Evolutionary conservation across 2,888 invertebrate species (phyloP).

Genomic region (Plebejus anna): DNA sequence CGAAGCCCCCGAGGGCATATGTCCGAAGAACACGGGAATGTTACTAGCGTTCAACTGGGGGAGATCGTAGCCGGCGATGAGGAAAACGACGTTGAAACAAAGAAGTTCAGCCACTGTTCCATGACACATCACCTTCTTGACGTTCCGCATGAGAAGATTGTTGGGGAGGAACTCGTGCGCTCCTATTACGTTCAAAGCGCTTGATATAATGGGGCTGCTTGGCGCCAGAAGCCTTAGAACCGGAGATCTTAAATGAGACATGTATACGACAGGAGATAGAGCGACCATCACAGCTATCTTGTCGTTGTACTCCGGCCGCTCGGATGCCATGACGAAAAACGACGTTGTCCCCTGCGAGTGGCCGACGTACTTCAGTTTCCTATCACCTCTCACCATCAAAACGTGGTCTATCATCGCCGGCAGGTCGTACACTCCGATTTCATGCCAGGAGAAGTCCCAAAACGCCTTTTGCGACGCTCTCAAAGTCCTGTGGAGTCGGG

Average conservation of each 20-base stretch:
- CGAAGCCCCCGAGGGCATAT: conserved; percentile 78
- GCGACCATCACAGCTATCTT: conserved; percentile 78
- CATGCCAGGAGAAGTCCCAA: conserved; percentile 89
- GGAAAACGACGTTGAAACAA: conserved; percentile 81
- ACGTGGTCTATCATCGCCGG: conserved; percentile 89
- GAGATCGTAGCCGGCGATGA: conserved; percentile 79
- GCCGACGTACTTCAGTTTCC: conserved; percentile 82
- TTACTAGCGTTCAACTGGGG: conserved; percentile 79
- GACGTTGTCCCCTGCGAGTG: conserved; percentile 84
- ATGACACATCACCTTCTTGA: conserved; percentile 68
- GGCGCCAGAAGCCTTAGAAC: conserved; percentile 53
- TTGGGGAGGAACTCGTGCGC: conserved; percentile 83
- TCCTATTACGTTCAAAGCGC: conserved; percentile 60
- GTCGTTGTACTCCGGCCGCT: conserved; percentile 74
- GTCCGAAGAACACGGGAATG: conserved; percentile 75
- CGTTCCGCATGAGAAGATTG: conserved; percentile 61
- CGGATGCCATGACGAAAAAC: conserved; percentile 79
- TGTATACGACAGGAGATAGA: conserved; percentile 80
- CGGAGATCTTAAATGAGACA: conserved; percentile 60
- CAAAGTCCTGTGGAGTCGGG: conserved; percentile 71
- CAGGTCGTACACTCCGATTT: conserved; percentile 87
- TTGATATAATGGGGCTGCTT: conserved; percentile 46
- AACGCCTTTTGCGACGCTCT: conserved; percentile 64
- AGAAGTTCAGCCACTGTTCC: conserved; percentile 66
- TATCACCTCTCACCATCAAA: conserved; percentile 68